Conservation (phyloP, 2,113 vertebrate species). For the Syrmaticus mikado region DNA sequence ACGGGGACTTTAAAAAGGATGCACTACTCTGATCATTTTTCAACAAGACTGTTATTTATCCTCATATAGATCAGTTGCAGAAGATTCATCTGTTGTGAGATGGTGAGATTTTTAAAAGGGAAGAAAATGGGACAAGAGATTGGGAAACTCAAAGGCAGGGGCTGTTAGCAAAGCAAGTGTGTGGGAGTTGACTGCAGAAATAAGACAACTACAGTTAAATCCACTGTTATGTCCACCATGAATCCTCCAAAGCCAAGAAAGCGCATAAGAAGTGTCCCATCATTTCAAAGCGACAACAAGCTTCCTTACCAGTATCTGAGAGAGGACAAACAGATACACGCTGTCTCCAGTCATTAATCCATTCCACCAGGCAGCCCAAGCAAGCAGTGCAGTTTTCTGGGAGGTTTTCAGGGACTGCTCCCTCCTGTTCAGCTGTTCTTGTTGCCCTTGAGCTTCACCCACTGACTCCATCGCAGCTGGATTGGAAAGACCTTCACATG, state of each 20-base stretch:
- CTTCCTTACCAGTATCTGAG: slow-evolving; percentile 89
- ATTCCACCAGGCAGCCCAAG: slow-evolving; percentile 78
- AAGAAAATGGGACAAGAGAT: not conserved
- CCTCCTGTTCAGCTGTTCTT: slow-evolving; percentile 50
- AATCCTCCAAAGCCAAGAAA: not conserved
- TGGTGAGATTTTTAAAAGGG: not conserved
- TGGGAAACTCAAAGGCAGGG: not conserved
- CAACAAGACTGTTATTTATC: not conserved
- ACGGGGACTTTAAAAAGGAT: not conserved
- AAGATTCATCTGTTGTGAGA: not conserved
- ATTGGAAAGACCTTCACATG: slow-evolving; percentile 68
- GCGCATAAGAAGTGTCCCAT: not conserved
- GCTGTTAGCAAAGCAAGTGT: not conserved
- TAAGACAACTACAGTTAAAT: not conserved
- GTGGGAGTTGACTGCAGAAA: not conserved
- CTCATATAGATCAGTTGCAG: not conserved
- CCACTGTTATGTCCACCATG: not conserved
- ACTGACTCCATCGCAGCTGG: slow-evolving; percentile 72
- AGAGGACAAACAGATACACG: slow-evolving; percentile 84
- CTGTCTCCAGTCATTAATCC: slow-evolving; percentile 81
- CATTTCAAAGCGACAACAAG: not conserved
- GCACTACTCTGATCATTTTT: not conserved
- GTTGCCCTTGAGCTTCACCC: slow-evolving; percentile 65
- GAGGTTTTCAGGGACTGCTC: slow-evolving; percentile 68
- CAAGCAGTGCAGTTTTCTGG: slow-evolving; percentile 64